A percentile compares a stretch with the other conserved stretches of the same genome.
Conservation (phyloP, 1,140 invertebrate species). For the Camponotus pennsylvanicus region DNA sequence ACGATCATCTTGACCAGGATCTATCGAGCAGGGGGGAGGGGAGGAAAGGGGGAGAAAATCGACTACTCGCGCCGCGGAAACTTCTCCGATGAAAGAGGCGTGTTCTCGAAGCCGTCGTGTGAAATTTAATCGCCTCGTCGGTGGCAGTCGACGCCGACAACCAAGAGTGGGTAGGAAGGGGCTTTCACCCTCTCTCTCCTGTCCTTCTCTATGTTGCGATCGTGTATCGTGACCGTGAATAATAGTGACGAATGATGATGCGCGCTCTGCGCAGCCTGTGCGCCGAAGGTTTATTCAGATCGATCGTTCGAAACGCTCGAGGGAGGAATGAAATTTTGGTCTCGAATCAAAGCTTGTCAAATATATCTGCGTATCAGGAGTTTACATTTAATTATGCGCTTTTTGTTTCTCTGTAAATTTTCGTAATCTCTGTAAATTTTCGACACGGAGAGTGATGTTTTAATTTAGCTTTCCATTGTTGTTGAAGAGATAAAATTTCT, state of each 20-base stretch:
- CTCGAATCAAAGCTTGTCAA: neutral
- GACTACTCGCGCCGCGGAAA: constrained; percentile 57
- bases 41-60: neutral
- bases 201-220: constrained; percentile 13
- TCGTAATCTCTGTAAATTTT: constrained; percentile 15
- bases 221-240: constrained; percentile 77
- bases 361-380: neutral
- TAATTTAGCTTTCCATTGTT: constrained; percentile 23
- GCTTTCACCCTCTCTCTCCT: neutral
- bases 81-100: constrained; percentile 62
- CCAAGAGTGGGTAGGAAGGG: constrained; percentile 42
- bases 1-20: constrained; percentile 54
- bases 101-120: constrained; percentile 61
- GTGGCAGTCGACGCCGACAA: constrained; percentile 15
- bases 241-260: constrained; percentile 77
- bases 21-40: constrained; percentile 39
- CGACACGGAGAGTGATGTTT: neutral
- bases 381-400: neutral
- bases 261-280: neutral
- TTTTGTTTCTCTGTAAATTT: constrained; percentile 3
- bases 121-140: constrained; percentile 80
- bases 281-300: constrained; percentile 29
- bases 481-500: constrained; percentile 22
- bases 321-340: constrained; percentile 4
- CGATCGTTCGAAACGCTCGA: constrained; percentile 1